Conservation (phyloP, 2,113 vertebrate genomes). For the Riparia riparia region DNA sequence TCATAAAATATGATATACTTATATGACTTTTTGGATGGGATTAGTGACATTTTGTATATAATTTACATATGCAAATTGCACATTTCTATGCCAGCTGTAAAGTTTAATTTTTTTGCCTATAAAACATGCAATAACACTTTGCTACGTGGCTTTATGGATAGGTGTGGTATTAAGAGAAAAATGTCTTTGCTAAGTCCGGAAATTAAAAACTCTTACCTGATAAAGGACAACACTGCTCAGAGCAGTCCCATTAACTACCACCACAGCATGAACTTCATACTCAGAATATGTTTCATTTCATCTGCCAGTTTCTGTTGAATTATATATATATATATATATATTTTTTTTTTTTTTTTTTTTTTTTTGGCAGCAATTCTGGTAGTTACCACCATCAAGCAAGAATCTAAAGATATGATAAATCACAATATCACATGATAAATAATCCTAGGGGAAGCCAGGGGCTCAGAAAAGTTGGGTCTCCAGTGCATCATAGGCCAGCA, state of each 20-base stretch:
- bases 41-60: background rate
- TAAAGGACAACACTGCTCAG: background rate
- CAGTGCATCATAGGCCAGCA: background rate
- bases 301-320: background rate
- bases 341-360: background rate
- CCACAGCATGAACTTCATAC: background rate
- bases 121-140: background rate
- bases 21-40: background rate
- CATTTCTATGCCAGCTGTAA: background rate
- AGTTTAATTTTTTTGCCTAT: background rate
- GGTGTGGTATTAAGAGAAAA: background rate
- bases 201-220: background rate
- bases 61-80: background rate
- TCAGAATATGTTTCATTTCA: fast-evolving
- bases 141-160: background rate
- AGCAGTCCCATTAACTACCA: background rate
- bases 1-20: background rate
- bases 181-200: background rate
- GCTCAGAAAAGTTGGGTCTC: background rate
- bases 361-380: background rate
- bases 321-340: too few species aligned
- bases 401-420: background rate
- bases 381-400: background rate
- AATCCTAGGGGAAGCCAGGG: background rate
- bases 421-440: background rate